Conservation (phyloP, 2,113 vertebrate species). For the Neodontobutis hainanensis region DNA sequence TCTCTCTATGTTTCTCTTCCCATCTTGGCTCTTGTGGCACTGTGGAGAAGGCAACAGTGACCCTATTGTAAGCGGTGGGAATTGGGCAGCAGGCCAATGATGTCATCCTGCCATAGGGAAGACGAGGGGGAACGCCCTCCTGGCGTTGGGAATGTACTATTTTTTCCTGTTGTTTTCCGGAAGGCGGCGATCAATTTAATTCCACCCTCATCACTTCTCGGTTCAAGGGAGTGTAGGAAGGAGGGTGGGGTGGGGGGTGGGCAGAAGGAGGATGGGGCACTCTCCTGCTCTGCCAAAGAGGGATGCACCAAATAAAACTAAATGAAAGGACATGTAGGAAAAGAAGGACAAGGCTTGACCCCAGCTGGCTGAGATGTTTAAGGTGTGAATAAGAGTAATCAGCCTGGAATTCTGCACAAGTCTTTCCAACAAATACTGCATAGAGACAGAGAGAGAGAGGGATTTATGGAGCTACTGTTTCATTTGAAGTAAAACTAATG, state of each 20-base stretch:
- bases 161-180: conserved; percentile 75
- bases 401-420: conserved; percentile 54
- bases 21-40: conserved; percentile 63
- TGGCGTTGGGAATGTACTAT: conserved; percentile 67
- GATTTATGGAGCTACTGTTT: conserved; percentile 16
- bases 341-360: conserved; percentile 31
- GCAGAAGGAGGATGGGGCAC: conserved; percentile 36
- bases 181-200: conserved; percentile 74
- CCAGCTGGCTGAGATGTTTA: conserved; percentile 51
- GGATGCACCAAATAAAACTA: conserved; percentile 32
- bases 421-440: conserved; percentile 63
- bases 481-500: too few species aligned
- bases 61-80: conserved; percentile 77
- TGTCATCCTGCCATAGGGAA: conserved; percentile 75
- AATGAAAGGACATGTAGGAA: background rate
- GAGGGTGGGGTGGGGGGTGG: conserved; percentile 12
- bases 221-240: conserved; percentile 2
- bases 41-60: conserved; percentile 70
- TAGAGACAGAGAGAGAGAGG: conserved; percentile 55
- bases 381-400: conserved; percentile 67
- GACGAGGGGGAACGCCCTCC: conserved; percentile 71
- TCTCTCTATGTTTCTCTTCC: conserved; percentile 44
- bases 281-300: conserved; percentile 25
- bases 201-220: conserved; percentile 64
- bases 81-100: conserved; percentile 76